Evolutionary conservation across 2,888 invertebrate species (phyloP).

Genomic region (Tiphia femorata): DNA sequence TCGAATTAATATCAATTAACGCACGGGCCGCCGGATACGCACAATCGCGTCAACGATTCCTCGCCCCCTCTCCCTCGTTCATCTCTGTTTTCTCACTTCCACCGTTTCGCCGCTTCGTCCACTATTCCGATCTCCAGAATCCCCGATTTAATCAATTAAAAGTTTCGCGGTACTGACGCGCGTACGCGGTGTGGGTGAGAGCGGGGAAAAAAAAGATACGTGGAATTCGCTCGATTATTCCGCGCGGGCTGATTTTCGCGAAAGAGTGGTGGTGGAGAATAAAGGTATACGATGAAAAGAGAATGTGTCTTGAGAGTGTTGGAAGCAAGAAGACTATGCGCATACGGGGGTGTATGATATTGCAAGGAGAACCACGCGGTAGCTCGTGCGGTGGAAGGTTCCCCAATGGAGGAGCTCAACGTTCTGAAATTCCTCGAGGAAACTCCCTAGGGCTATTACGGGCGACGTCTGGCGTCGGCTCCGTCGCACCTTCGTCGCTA

Average conservation of each 20-base stretch:
- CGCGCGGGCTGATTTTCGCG: background rate
- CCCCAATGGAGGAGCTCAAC: no score
- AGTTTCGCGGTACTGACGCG: background rate
- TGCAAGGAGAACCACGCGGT: no score
- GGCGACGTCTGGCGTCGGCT: background rate
- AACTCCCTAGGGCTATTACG: background rate
- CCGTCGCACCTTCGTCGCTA: conserved; percentile 11
- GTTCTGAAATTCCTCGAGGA: background rate
- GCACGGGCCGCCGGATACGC: background rate
- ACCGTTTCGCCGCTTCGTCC: background rate
- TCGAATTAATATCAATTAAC: conserved; percentile 26
- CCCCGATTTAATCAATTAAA: conserved; percentile 10
- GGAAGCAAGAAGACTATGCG: no score
- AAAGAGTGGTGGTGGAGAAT: no score
- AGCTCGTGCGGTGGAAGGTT: no score
- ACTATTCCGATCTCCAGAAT: background rate
- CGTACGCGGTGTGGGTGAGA: background rate
- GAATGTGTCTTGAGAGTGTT: no score
- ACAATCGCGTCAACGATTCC: background rate
- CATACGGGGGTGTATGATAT: no score
- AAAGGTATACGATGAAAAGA: no score
- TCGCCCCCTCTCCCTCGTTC: no score
- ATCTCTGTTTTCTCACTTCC: no score
- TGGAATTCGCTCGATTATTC: background rate
- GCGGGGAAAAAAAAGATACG: background rate